These are phyloP conservation scores for Zaprionus bogoriensis DNA, from an alignment of 2,888 invertebrate species.

Conservation along the genomic window DNA sequence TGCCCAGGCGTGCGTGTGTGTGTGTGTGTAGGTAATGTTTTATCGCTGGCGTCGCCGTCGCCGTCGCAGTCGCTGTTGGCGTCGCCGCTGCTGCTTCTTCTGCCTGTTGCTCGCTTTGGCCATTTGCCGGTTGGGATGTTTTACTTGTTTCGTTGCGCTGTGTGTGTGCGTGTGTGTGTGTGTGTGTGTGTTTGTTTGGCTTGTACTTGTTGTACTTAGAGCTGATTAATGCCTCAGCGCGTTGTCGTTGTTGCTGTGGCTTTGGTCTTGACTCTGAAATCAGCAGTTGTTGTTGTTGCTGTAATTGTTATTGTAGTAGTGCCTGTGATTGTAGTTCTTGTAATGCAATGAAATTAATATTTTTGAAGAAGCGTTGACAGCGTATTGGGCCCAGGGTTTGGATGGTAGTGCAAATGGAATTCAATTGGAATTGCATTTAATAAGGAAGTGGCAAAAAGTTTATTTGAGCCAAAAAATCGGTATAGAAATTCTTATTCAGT, in stretches of 20 bases:
- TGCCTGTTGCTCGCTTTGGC: slow-evolving; percentile 64
- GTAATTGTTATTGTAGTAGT: slow-evolving; percentile 3
- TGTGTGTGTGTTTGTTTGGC: slow-evolving; percentile 38
- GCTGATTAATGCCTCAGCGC: slow-evolving; percentile 44
- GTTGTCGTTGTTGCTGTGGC: slow-evolving; percentile 32
- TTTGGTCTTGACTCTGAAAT: slow-evolving; percentile 76
- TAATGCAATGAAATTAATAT: slow-evolving; percentile 28
- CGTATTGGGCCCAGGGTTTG: neutral
- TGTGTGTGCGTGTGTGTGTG: neutral
- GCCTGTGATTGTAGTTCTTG: neutral
- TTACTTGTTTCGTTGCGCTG: slow-evolving; percentile 36
- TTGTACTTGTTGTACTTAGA: slow-evolving; percentile 69
- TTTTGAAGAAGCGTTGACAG: slow-evolving; percentile 4
- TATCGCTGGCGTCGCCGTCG: slow-evolving; percentile 37
- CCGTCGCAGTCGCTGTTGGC: slow-evolving; percentile 18
- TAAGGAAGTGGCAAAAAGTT: no score
- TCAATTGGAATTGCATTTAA: no score
- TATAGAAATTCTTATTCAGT: no score
- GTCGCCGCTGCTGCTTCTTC: slow-evolving; percentile 34
- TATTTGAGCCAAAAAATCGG: no score
- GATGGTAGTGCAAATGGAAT: no score
- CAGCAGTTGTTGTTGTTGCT: slow-evolving; percentile 21
- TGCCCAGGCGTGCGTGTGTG: slow-evolving; percentile 4
- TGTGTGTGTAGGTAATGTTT: slow-evolving; percentile 70
- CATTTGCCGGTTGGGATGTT: slow-evolving; percentile 75